These are phyloP conservation scores for Drosophila melanocephala DNA, from an alignment of 2,888 invertebrate genomes.

Conservation along the genomic window DNA sequence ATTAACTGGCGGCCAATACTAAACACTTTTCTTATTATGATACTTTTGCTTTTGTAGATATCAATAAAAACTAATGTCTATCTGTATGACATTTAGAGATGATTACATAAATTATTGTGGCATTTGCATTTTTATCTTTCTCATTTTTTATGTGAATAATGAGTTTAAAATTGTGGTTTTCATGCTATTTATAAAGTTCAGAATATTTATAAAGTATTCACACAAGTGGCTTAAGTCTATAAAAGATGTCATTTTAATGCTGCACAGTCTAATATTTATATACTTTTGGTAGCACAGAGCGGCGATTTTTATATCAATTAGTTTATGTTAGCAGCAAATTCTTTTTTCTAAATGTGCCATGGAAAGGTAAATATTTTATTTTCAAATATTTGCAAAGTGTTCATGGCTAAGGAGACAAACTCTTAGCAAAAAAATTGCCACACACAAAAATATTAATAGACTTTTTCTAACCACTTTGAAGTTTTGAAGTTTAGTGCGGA, in stretches of 20 bases:
- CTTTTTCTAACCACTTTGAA: background rate
- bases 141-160: background rate
- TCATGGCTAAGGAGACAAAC: background rate
- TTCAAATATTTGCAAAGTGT: background rate
- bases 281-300: too few relatives aligned
- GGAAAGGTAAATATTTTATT: background rate
- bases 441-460: background rate
- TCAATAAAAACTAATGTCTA: background rate
- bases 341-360: background rate
- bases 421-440: background rate
- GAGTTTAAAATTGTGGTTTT: background rate
- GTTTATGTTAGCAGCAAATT: background rate
- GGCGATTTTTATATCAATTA: too few relatives aligned
- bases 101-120: background rate
- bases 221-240: background rate
- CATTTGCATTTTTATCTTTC: background rate
- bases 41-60: background rate
- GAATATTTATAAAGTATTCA: background rate
- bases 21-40: constrained; percentile 3
- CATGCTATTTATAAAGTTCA: background rate
- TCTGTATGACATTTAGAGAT: too few relatives aligned
- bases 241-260: background rate
- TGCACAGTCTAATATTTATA: background rate
- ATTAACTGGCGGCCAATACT: constrained; percentile 28
- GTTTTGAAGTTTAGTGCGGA: too few relatives aligned